Percentiles rank a stretch among this genome's conserved stretches.
Conservation (phyloP, 2,113 vertebrate species). For the Tachysurus vachellii region DNA sequence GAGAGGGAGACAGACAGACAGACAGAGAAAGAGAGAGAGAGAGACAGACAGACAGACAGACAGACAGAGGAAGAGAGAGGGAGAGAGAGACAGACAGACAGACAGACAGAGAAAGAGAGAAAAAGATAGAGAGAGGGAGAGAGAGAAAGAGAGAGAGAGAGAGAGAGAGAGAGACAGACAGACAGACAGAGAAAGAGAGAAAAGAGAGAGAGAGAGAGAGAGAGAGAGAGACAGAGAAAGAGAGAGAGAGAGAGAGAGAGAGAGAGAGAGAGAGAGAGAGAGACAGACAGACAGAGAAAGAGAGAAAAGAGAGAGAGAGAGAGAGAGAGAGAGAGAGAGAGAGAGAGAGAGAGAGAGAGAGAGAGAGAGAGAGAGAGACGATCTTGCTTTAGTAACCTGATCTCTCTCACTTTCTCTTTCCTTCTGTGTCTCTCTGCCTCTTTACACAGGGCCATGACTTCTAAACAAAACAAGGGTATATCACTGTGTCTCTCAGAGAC, state of each 20-base stretch:
- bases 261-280: too few relatives aligned
- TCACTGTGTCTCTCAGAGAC: constrained; percentile 26
- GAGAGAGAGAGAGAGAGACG: background rate
- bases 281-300: too few relatives aligned
- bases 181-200: background rate
- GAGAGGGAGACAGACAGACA: too few relatives aligned
- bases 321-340: too few relatives aligned
- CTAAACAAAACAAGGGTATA: constrained; percentile 22
- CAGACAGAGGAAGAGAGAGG: too few relatives aligned
- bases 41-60: constrained; percentile 3
- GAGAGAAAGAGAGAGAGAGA: background rate
- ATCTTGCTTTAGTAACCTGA: background rate
- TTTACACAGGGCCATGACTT: constrained; percentile 17
- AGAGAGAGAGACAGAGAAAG: background rate
- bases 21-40: background rate
- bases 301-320: background rate
- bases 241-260: background rate
- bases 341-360: constrained; percentile 1
- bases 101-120: too few relatives aligned
- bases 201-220: background rate
- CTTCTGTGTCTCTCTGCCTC: background rate
- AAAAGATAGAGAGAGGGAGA: background rate
- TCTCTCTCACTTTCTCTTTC: background rate
- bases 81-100: too few relatives aligned
- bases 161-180: background rate